phyloP scores from a whole-genome alignment of 1,140 invertebrate species.

The Colletes latitarsis region DNA sequence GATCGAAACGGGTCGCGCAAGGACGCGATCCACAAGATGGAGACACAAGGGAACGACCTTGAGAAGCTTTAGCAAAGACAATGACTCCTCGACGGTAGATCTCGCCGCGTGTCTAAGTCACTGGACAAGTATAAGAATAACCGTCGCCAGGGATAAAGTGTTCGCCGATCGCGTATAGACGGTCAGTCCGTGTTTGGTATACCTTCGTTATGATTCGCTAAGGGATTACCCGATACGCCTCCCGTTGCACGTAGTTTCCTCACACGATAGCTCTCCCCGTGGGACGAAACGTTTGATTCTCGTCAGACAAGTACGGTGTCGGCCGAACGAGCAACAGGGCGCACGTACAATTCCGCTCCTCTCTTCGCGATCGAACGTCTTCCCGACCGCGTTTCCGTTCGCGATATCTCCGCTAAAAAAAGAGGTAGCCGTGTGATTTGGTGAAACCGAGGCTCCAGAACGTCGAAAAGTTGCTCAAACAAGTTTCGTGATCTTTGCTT shows the following conservation, averaged over 20 bases:
- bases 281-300: background rate
- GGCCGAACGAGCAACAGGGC: background rate
- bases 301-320: background rate
- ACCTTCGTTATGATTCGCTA: background rate
- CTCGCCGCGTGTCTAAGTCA: background rate
- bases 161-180: background rate
- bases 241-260: background rate
- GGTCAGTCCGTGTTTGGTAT: slow-evolving; percentile 42
- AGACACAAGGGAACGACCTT: background rate
- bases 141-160: slow-evolving; percentile 49
- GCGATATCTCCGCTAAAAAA: too few species aligned
- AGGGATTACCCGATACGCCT: background rate
- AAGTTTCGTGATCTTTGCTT: too few species aligned
- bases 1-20: background rate
- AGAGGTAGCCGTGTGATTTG: too few species aligned
- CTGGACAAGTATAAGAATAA: slow-evolving; percentile 2
- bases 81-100: background rate
- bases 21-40: background rate
- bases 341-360: too few species aligned
- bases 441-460: too few species aligned
- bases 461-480: too few species aligned
- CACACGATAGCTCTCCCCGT: background rate
- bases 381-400: too few species aligned
- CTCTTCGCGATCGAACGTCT: background rate
- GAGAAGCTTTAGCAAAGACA: background rate